These are phyloP conservation scores for Maconellicoccus hirsutus DNA, from an alignment of 1,140 invertebrate genomes.

Conservation along the genomic window DNA sequence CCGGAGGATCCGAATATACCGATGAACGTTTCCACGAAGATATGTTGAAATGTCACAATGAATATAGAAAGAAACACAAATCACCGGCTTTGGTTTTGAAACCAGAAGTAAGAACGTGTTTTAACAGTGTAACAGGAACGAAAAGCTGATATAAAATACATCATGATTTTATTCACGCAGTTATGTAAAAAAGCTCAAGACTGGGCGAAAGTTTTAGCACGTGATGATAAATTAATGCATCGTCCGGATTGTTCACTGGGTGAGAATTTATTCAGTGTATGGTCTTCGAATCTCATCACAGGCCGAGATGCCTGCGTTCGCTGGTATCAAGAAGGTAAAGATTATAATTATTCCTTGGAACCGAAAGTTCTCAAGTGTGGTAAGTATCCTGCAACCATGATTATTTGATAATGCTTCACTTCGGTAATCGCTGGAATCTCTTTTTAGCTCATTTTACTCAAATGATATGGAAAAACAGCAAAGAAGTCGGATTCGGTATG, in stretches of 20 bases:
- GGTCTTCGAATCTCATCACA: slow-evolving; percentile 49
- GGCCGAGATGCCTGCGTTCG: slow-evolving; percentile 50
- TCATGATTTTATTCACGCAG: no score
- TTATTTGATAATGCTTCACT: neutral
- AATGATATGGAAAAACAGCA: slow-evolving; percentile 27
- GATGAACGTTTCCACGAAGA: slow-evolving; percentile 34
- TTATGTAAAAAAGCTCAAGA: slow-evolving; percentile 43
- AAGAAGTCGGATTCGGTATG: slow-evolving; percentile 61
- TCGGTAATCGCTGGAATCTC: neutral
- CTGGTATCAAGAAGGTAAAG: slow-evolving; percentile 57
- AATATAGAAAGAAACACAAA: slow-evolving; percentile 60
- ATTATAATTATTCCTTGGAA: slow-evolving; percentile 45
- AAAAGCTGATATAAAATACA: no score
- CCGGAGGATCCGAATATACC: neutral
- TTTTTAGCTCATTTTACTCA: slow-evolving; percentile 31
- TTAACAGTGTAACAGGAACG: no score
- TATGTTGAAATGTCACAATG: slow-evolving; percentile 60
- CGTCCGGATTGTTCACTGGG: slow-evolving; percentile 48
- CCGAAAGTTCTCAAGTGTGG: slow-evolving; percentile 26
- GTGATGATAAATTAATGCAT: slow-evolving; percentile 51
- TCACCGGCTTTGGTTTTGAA: slow-evolving; percentile 48
- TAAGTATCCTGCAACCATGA: neutral
- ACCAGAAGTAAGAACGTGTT: slow-evolving; percentile 50
- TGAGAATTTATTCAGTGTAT: slow-evolving; percentile 53
- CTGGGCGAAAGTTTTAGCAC: slow-evolving; percentile 65